phyloP scores from a whole-genome alignment of 1,140 invertebrate species.

The Drosophila sturtevanti region DNA sequence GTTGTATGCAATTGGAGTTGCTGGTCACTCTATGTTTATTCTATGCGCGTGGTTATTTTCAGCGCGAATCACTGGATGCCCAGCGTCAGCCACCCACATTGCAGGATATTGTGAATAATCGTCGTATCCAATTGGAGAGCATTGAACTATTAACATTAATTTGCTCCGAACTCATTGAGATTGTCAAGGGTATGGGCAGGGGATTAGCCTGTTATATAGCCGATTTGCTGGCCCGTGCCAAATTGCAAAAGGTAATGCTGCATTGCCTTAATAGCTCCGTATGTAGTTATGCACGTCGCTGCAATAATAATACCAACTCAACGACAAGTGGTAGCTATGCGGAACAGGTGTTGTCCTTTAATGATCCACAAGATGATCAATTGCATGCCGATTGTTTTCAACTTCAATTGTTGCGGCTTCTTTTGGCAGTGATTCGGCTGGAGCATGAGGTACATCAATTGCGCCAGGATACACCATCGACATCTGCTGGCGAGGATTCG shows the following conservation, averaged over 20 bases:
- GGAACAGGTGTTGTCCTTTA: constrained; percentile 92
- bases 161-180: constrained; percentile 90
- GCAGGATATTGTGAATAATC: constrained; percentile 90
- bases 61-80: constrained; percentile 84
- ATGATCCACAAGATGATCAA: constrained; percentile 87
- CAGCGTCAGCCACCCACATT: constrained; percentile 86
- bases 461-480: constrained; percentile 83
- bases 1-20: constrained; percentile 93
- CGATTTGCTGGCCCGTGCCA: constrained; percentile 91
- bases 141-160: constrained; percentile 91
- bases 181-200: constrained; percentile 92
- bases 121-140: constrained; percentile 89
- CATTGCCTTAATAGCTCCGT: constrained; percentile 93
- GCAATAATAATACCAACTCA: constrained; percentile 2
- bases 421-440: constrained; percentile 89
- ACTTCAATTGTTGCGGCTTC: constrained; percentile 88
- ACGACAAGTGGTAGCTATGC: constrained; percentile 86
- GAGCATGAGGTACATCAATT: constrained; percentile 87
- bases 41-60: constrained; percentile 92
- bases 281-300: constrained; percentile 79
- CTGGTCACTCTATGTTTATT: constrained; percentile 91
- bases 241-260: constrained; percentile 94
- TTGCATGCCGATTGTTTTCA: constrained; percentile 91
- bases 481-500: constrained; percentile 31
- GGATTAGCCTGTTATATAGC: constrained; percentile 92